These are phyloP conservation scores for Gouania willdenowi DNA, from an alignment of 2,797 vertebrate genomes.

Conservation along the genomic window DNA sequence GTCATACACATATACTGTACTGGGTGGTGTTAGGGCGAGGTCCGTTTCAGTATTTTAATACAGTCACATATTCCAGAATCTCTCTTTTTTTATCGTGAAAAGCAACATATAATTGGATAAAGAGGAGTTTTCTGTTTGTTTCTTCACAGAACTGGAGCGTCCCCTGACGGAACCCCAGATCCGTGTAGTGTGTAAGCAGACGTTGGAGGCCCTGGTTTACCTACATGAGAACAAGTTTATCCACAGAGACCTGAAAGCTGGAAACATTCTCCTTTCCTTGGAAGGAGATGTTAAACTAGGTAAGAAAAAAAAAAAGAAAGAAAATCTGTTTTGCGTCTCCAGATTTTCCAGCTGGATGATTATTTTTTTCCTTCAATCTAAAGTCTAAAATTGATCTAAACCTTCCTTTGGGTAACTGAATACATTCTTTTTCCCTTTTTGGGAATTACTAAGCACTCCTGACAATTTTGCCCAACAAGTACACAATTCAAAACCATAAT, in stretches of 20 bases:
- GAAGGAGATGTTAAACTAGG: constrained; percentile 96
- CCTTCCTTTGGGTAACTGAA: too few species aligned
- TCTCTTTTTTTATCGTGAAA: neutral
- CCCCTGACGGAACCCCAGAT: constrained; percentile 96
- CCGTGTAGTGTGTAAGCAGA: constrained; percentile 94
- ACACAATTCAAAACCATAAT: too few species aligned
- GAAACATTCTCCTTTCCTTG: constrained; percentile 94
- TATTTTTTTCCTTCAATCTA: too few species aligned
- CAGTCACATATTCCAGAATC: constrained; percentile 10
- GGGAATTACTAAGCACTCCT: too few species aligned
- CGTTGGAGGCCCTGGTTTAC: constrained; percentile 90
- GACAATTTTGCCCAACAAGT: too few species aligned
- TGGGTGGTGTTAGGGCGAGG: constrained; percentile 30
- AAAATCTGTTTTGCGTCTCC: too few species aligned
- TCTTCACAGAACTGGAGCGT: constrained; percentile 88
- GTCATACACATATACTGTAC: constrained; percentile 28
- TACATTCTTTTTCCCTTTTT: too few species aligned
- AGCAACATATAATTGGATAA: too few species aligned
- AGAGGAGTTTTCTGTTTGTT: constrained; percentile 3
- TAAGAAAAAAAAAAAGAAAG: constrained; percentile 50
- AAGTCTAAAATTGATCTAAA: too few species aligned
- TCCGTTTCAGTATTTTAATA: too few species aligned
- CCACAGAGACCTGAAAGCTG: constrained; percentile 97
- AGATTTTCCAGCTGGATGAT: too few species aligned
- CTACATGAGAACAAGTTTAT: constrained; percentile 97